Base-by-base conservation (phyloP, 53 echinoderm and acorn worm genomes). In the Holothuria scabra region DNA sequence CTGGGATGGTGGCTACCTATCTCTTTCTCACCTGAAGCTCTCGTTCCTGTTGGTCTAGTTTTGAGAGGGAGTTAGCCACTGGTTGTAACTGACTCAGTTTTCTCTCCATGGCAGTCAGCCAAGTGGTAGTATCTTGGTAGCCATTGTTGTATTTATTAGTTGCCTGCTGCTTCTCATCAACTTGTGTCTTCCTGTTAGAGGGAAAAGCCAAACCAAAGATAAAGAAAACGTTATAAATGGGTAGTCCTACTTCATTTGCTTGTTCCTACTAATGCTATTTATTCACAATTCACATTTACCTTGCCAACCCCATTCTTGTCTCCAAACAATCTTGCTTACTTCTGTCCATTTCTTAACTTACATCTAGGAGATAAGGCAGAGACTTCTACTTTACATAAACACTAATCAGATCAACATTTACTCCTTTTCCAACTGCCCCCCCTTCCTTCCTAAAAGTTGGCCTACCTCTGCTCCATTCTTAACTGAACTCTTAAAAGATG, bases 21-120 rank as follows among this genome's bases (percentile, higher is more conserved):
- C 14, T 5, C 30, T 26, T 21, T 52, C 87, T 59, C 85, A 99
- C 99, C 95, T 95, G 87, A 67, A 94, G 90, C 55, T 93, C 93
- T 59, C 94, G 88, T 79, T 95, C 95, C 76, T 99, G 99, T 67
- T 85, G 84, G 85, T 89, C 84, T 6, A 99, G 89, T 56, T 85
- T 95, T 57, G 87, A 88, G 37, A 89, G 60, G 82, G 92, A 89
- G 91, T 90, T 95, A 28, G 94, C 94, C 26, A 99, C 67, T 1
- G 94, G 94, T 65, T 90, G 90, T 14, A 99, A 89, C 63, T 99
- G 99, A 64, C 94, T 92, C 25, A 97, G 92, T 41, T 89, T 92
- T 49, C 94, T 88, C 60, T 99, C 99, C 95, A 93, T 94, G 75
- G 87, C 89, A 22, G 92, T 94, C 62, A 99, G 56, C 94, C 94